These are phyloP conservation scores for Argopecten irradians DNA, from an alignment of 1,140 invertebrate species.

Conservation along the genomic window DNA sequence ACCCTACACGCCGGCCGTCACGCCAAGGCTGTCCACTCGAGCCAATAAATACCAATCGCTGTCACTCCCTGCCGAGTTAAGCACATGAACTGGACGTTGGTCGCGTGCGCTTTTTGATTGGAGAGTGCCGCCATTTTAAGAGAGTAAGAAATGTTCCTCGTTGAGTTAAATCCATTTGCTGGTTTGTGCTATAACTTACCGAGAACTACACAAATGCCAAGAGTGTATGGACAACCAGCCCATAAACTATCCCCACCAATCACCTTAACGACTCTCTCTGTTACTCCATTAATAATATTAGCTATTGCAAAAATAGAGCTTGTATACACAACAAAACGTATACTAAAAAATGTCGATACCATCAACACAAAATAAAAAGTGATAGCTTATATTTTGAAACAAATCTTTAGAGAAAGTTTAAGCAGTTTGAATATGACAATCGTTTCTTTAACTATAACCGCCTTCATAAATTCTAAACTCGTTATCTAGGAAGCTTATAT, in stretches of 20 bases:
- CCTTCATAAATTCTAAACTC: too few relatives aligned
- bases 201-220: background rate
- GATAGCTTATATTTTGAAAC: too few relatives aligned
- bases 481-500: too few relatives aligned
- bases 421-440: too few relatives aligned
- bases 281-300: too few relatives aligned
- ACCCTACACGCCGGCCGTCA: background rate
- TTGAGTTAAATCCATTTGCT: background rate
- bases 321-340: too few relatives aligned
- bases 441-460: too few relatives aligned
- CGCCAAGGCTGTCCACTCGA: background rate
- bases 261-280: background rate
- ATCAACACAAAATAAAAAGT: too few relatives aligned
- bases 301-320: too few relatives aligned
- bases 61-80: conserved; percentile 14
- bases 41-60: background rate
- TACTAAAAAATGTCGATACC: too few relatives aligned
- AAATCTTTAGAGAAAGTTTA: too few relatives aligned
- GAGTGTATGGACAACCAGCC: background rate
- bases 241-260: background rate
- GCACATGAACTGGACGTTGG: background rate
- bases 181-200: background rate
- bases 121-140: background rate
- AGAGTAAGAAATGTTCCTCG: background rate
- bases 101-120: background rate